A percentile compares a stretch with the other conserved stretches of the same genome.
Evolutionary conservation across 2,888 invertebrate genomes (phyloP).

Genomic region (Lasioglossum vierecki): DNA sequence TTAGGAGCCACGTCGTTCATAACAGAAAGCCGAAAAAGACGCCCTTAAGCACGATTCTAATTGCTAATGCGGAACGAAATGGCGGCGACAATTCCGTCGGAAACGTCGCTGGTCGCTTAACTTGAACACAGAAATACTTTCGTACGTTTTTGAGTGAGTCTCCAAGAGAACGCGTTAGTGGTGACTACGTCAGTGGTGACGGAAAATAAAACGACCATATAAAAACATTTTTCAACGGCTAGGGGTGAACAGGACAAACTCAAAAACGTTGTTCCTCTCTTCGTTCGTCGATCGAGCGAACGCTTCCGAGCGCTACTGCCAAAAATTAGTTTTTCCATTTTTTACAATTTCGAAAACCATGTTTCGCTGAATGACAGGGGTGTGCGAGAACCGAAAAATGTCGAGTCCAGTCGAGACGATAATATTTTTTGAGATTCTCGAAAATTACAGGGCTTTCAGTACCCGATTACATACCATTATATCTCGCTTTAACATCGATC

Average conservation of each 20-base stretch:
- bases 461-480: too few relatives aligned
- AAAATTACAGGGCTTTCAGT: too few relatives aligned
- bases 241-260: conserved; percentile 5
- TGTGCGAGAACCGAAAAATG: too few relatives aligned
- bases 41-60: conserved; percentile 21
- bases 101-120: conserved; percentile 42
- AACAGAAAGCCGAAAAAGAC: conserved; percentile 9
- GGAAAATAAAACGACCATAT: neutral
- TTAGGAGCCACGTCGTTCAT: conserved; percentile 40
- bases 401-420: too few relatives aligned
- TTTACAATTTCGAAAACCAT: conserved; percentile 31
- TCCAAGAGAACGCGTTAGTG: neutral
- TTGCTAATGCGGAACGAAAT: conserved; percentile 18
- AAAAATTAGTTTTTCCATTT: conserved; percentile 4
- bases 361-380: conserved; percentile 36
- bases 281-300: conserved; percentile 24
- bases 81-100: conserved; percentile 27
- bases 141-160: conserved; percentile 4
- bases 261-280: conserved; percentile 14
- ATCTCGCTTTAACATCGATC: too few relatives aligned
- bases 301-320: conserved; percentile 42
- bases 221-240: conserved; percentile 17
- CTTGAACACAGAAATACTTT: conserved; percentile 29
- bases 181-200: neutral
- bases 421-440: too few relatives aligned